These are phyloP conservation scores for Drosophila orena DNA, from an alignment of 1,140 invertebrate genomes.

Conservation along the genomic window DNA sequence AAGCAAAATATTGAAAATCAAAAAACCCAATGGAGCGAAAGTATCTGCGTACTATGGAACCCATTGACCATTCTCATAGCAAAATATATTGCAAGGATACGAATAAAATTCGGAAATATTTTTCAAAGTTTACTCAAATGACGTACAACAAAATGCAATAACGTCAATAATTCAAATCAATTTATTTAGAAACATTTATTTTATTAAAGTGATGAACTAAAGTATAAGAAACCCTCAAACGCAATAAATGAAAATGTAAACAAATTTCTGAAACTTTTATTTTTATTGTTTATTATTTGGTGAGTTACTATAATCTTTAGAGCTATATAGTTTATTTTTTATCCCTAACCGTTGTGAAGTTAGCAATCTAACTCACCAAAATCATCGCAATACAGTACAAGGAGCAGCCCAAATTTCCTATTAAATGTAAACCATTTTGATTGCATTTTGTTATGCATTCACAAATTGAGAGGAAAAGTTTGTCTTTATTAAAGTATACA, in stretches of 20 bases:
- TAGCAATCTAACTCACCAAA: too few species aligned
- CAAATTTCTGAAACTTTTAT: background rate
- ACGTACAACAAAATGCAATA: background rate
- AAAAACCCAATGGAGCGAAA: conserved; percentile 52
- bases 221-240: background rate
- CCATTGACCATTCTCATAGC: conserved; percentile 9
- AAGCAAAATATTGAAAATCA: conserved; percentile 38
- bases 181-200: background rate
- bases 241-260: background rate
- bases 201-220: background rate
- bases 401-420: background rate
- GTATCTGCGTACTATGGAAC: conserved; percentile 23
- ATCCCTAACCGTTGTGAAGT: too few species aligned
- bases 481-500: conserved; percentile 55
- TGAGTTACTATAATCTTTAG: too few species aligned
- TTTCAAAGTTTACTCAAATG: background rate
- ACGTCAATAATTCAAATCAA: background rate
- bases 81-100: conserved; percentile 11
- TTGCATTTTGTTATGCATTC: conserved; percentile 68
- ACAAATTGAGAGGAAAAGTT: conserved; percentile 54
- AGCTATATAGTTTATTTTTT: too few species aligned
- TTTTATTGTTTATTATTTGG: background rate
- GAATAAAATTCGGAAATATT: background rate
- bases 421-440: conserved; percentile 16
- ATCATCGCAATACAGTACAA: background rate